Base-by-base conservation (phyloP, 1,140 invertebrate species). In the Penaeus chinensis region DNA sequence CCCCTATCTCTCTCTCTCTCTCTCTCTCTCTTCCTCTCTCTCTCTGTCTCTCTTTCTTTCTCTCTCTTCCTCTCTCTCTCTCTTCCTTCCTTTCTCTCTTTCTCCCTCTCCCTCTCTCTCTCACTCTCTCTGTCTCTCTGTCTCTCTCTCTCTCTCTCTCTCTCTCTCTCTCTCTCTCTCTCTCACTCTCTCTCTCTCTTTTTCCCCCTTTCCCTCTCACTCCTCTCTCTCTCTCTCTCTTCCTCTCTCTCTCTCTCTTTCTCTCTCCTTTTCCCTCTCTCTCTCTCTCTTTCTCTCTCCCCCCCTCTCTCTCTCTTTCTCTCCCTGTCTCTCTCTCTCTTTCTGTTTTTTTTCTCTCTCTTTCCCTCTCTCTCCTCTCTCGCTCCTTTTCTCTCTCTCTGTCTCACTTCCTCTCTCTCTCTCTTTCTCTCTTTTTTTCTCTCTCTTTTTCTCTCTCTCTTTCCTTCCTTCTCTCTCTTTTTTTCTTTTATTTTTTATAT, bases 391-490 rank as follows among this genome's bases (percentile, higher is more conserved):
- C 74, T 32, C 0, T 32, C 1, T n/a, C n/a, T n/a, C n/a, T n/a
- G n/a, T n/a, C n/a, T n/a, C n/a, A 16, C n/a, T n/a, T 27, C 74
- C n/a, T n/a, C n/a, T n/a, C n/a, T n/a, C n/a, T n/a, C n/a, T n/a
- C n/a, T n/a, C n/a, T n/a, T n/a, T n/a, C n/a, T n/a, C n/a, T n/a
- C n/a, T n/a, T 32, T n/a, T n/a, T n/a, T n/a, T n/a, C n/a, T n/a
- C n/a, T n/a, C n/a, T n/a, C n/a, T n/a, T n/a, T n/a, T n/a, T n/a
- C n/a, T n/a, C n/a, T n/a, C n/a, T n/a, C n/a, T n/a, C 19, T 19
- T 77, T 77, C 74, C 74, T 77, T 47, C 79, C 22, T 81, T 81
- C 24, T n/a, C n/a, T n/a, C n/a, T n/a, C n/a, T n/a, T n/a, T n/a
- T n/a, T n/a, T n/a, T n/a, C n/a, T n/a, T n/a, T n/a, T n/a, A n/a